A percentile compares a stretch with the other conserved stretches of the same genome.
These are phyloP conservation scores for Saccostrea cuccullata DNA, from an alignment of 1,140 invertebrate species.

Conservation along the genomic window DNA sequence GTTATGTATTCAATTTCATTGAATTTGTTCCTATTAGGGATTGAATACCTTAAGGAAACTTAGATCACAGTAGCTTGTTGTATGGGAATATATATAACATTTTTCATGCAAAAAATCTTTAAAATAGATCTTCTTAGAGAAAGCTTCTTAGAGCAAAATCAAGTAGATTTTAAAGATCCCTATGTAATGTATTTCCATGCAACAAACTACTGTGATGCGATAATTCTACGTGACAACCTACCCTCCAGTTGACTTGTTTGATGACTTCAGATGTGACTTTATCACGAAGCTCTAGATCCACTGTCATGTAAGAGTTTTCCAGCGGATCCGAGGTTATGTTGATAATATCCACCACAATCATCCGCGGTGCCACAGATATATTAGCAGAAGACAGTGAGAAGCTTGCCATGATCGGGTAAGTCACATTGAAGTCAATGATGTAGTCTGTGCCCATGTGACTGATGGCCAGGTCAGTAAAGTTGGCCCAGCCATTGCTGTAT, in stretches of 20 bases:
- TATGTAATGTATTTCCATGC: too few species aligned
- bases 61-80: too few species aligned
- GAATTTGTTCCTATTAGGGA: too few species aligned
- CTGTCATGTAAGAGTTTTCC: conserved; percentile 44
- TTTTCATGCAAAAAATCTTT: too few species aligned
- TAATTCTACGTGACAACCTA: background rate
- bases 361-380: conserved; percentile 44
- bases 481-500: conserved; percentile 67
- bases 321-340: conserved; percentile 41
- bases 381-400: conserved; percentile 51
- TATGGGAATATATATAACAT: too few species aligned
- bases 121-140: too few species aligned
- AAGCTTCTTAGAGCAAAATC: too few species aligned
- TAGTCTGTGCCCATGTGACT: conserved; percentile 60
- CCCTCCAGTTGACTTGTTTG: conserved; percentile 1
- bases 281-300: conserved; percentile 60
- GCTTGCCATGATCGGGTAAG: conserved; percentile 60
- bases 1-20: too few species aligned
- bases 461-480: conserved; percentile 65
- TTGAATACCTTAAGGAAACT: too few species aligned
- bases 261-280: conserved; percentile 51
- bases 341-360: conserved; percentile 45
- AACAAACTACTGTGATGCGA: too few species aligned
- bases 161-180: too few species aligned
- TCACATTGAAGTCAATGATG: conserved; percentile 64